Base-by-base conservation (phyloP, 2,113 vertebrate genomes). In the Suricata suricatta region DNA sequence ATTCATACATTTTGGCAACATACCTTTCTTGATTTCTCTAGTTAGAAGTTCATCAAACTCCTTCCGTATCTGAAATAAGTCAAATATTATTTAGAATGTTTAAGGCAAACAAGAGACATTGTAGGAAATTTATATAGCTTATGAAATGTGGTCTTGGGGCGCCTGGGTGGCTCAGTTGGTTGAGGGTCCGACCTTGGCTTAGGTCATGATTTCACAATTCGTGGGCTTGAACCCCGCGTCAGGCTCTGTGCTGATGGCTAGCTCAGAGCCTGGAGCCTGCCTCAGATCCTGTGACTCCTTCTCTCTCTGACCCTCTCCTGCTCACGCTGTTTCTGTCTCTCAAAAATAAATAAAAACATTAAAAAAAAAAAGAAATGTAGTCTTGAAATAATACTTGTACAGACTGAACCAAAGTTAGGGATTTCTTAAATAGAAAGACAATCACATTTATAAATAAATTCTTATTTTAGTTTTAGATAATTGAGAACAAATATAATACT, bases 1-100 rank as follows among this genome's bases (percentile, higher is more conserved):
- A 68, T 66, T 50, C 10, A 84, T 50, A 83, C 7, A 27, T n/a
- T 95, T 85, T n/a, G 14, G 29, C 29, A 85, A 91, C 98, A 98
- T 99, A 99, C 99, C 99, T 77, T 98, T 97, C 89, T 98, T 98
- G 79, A 99, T 96, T 95, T 99, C 99, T 98, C 98, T 99, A 66
- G 98, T 98, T 97, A 99, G 99, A 97, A 97, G 99, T 98, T 99
- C 99, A 69, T 99, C 99, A 94, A 99, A 97, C 97, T 99, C 99
- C 74, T 41, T 41, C 38, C 94, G 99, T 98, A 99, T 98, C 99
- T 99, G 97, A 96, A 98, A 98, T 94, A 79, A 98, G 11, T 92
- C 41, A 93, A 92, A 97, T 76, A 88, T 76, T 91, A 81, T 72
- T 97, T 41, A 86, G n/a, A 84, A 3, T 76, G 0, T 92, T 96